Base-by-base conservation (phyloP, 2,113 vertebrate species). In the Galemys pyrenaicus region DNA sequence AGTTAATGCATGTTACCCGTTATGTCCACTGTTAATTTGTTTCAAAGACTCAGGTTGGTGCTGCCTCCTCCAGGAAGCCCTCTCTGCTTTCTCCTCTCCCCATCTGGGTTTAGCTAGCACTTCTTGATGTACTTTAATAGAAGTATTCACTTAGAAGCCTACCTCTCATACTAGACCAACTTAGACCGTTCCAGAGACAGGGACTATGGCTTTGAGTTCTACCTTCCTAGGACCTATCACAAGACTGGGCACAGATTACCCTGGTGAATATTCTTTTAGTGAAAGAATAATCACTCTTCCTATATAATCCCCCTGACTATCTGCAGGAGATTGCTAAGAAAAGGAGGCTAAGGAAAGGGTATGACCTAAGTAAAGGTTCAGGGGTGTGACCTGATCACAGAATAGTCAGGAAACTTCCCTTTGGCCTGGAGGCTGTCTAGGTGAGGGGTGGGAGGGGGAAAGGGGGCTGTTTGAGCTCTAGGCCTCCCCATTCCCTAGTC, bases 381-480 rank as follows among this genome's bases (percentile, higher is more conserved):
- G 49, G 65, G 65, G 11, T 68, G 32, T 44, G 64, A 10, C 41
- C 56, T 54, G 46, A 9, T 51, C 12, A 0, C 0, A 4, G 44
- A 30, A 20, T 28, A 9, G 28, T 32, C 44, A 41, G 30, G 58
- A 65, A 35, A 26, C 16, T 0, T 0, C 26, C 10, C 0, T 35
- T 6, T 51, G 65, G 65, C 10, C 79, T 46, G 24, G 17, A 7
- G 17, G 6, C 0, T 20, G 9, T 64, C 16, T 60, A 0, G 26
- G 0, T 41, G 49, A n/a, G 46, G 26, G 35, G 13, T 20, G 28
- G 16, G 16, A 3, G 6, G 9, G 6, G 26, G 6, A 7, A 22
- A 22, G n/a, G 11, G 4, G 28, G 6, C 0, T 0, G 6, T 19
- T 5, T 0, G 35, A 26, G 26, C 39, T 2, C 41, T 6, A 5